phyloP scores from a whole-genome alignment of 2,888 invertebrate genomes.

The Lasioglossum zephyrum region DNA sequence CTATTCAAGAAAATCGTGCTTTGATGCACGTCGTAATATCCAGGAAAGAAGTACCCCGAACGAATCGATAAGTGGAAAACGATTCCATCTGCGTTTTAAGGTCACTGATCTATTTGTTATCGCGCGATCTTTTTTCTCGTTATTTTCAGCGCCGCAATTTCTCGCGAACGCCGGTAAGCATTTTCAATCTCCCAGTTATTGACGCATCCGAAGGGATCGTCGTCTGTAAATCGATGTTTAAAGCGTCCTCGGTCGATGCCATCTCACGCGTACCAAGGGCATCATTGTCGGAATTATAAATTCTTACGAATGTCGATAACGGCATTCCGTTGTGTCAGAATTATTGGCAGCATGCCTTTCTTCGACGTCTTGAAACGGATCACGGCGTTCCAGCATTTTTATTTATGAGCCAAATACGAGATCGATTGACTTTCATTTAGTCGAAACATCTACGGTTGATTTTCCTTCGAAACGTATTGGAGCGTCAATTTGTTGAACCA shows the following conservation, averaged over 20 bases:
- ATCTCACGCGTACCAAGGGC: neutral
- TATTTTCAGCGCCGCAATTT: conserved; percentile 15
- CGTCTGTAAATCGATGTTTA: conserved; percentile 23
- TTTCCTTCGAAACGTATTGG: neutral
- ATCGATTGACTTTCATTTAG: neutral
- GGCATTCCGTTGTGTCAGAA: conserved; percentile 18
- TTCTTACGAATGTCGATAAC: conserved; percentile 23
- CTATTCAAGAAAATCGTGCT: neutral
- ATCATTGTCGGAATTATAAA: conserved; percentile 25
- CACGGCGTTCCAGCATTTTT: neutral
- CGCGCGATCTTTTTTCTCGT: conserved; percentile 5
- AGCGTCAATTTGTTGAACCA: neutral
- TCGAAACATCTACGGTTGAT: neutral
- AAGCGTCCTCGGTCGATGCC: neutral
- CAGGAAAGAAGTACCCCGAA: neutral
- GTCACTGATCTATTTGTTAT: conserved; percentile 13
- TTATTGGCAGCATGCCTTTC: conserved; percentile 51
- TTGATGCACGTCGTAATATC: neutral
- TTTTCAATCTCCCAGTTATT: conserved; percentile 19
- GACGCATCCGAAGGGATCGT: conserved; percentile 6
- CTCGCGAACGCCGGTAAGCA: conserved; percentile 12
- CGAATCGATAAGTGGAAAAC: neutral
- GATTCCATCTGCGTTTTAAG: conserved; percentile 11
- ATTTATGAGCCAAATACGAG: neutral
- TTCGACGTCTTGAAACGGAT: neutral